A percentile compares a stretch with the other conserved stretches of the same genome.
These are phyloP conservation scores for Trinorchestia longiramus DNA, from an alignment of 1,140 invertebrate species.

Conservation along the genomic window DNA sequence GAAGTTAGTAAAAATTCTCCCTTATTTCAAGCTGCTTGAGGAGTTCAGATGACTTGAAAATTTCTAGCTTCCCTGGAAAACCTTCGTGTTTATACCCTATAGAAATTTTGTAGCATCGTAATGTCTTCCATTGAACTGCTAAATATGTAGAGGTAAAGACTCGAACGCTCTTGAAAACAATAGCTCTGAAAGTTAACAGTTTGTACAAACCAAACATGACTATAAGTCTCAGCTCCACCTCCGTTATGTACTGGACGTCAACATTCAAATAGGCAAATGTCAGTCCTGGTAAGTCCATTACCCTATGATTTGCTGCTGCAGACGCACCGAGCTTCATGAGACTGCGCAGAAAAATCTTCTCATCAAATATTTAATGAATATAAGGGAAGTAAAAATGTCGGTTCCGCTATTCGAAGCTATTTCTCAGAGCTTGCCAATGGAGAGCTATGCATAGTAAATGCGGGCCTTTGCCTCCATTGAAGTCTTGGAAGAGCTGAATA, in stretches of 20 bases:
- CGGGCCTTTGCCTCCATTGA: background rate
- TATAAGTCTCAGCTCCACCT: background rate
- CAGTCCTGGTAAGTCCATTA: background rate
- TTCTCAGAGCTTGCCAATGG: background rate
- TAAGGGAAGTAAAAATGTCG: background rate
- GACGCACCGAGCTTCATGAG: background rate
- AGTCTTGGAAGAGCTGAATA: slow-evolving; percentile 2
- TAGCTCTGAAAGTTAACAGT: background rate
- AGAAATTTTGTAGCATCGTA: background rate
- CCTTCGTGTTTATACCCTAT: background rate
- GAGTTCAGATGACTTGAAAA: background rate
- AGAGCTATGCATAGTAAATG: slow-evolving; percentile 35
- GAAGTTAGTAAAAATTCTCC: background rate
- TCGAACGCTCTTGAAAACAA: background rate
- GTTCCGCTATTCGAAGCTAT: slow-evolving; percentile 29
- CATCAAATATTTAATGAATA: slow-evolving; percentile 34
- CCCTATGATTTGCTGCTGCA: background rate
- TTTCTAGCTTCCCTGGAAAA: background rate
- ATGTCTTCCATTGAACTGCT: background rate
- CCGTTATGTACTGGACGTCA: background rate
- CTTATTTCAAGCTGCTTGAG: background rate
- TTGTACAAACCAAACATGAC: background rate
- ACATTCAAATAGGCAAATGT: background rate
- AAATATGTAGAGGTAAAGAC: background rate
- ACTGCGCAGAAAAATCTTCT: background rate